Evolutionary conservation across 2,113 vertebrate genomes (phyloP).

Genomic region (Microtus pennsylvanicus): DNA sequence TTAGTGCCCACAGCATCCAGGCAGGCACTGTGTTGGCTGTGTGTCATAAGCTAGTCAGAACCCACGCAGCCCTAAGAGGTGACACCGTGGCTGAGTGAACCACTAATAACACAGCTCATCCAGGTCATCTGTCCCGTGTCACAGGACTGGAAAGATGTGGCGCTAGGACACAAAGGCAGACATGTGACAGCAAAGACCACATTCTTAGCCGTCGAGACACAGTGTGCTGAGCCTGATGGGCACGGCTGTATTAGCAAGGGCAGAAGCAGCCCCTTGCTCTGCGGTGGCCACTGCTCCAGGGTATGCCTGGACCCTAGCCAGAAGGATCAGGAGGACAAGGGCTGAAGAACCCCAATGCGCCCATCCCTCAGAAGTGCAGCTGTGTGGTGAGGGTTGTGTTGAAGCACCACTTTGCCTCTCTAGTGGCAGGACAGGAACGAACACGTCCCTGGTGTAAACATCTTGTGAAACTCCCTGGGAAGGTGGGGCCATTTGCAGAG

Average conservation of each 20-base stretch:
- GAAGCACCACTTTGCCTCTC: background rate
- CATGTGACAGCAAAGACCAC: background rate
- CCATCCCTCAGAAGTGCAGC: background rate
- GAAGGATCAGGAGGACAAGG: background rate
- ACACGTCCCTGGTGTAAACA: background rate
- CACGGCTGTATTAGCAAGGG: background rate
- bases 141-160: no score
- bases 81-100: accelerated
- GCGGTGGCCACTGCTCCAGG: accelerated
- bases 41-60: accelerated
- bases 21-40: background rate
- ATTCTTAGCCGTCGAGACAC: background rate
- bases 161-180: background rate
- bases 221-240: accelerated
- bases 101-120: accelerated
- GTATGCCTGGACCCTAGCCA: background rate
- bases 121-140: background rate
- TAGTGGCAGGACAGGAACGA: background rate
- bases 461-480: background rate
- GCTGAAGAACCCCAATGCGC: background rate
- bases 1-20: no score
- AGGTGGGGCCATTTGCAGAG: background rate
- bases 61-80: accelerated
- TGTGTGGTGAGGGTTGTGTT: accelerated
- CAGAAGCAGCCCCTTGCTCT: background rate